Conservation (phyloP, 2,797 vertebrate species). For the Centropyge bicolor region DNA sequence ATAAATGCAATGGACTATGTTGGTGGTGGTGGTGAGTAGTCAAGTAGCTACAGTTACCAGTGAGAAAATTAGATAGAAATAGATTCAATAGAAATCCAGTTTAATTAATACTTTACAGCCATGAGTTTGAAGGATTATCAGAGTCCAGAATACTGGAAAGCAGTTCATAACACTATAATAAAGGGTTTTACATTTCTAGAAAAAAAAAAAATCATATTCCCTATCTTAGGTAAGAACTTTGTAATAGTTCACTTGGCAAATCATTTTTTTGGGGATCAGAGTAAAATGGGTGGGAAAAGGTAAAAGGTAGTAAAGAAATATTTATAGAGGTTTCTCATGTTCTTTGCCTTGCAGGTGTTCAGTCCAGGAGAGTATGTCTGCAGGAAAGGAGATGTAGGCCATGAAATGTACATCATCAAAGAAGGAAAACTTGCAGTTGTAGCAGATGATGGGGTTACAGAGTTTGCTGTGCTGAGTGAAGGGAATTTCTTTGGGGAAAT, state of each 20-base stretch:
- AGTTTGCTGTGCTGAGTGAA: conserved; percentile 89
- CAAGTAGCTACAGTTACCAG: not conserved
- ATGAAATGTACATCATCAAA: conserved; percentile 96
- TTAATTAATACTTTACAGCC: not conserved
- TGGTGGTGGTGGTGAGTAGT: not conserved
- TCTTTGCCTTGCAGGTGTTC: conserved; percentile 84
- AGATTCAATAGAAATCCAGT: not conserved
- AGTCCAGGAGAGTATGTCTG: conserved; percentile 96
- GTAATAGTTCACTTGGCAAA: not conserved
- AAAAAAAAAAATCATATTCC: too few species aligned
- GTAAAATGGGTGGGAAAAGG: not conserved
- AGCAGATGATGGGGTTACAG: conserved; percentile 92
- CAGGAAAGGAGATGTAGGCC: conserved; percentile 92
- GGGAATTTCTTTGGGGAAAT: conserved; percentile 98
- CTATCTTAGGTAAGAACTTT: not conserved
- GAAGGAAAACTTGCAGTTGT: conserved; percentile 94
- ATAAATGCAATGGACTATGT: not conserved
- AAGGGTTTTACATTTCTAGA: too few species aligned
- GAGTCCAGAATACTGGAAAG: not conserved
- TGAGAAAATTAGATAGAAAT: not conserved
- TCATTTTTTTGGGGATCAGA: not conserved
- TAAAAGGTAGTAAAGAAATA: not conserved
- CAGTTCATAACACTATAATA: not conserved
- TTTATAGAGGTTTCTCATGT: not conserved
- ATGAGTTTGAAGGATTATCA: not conserved